A percentile compares a stretch with the other conserved stretches of the same genome.
These are phyloP conservation scores for Gryllus longicercus DNA, from an alignment of 2,888 invertebrate species.

Conservation along the genomic window DNA sequence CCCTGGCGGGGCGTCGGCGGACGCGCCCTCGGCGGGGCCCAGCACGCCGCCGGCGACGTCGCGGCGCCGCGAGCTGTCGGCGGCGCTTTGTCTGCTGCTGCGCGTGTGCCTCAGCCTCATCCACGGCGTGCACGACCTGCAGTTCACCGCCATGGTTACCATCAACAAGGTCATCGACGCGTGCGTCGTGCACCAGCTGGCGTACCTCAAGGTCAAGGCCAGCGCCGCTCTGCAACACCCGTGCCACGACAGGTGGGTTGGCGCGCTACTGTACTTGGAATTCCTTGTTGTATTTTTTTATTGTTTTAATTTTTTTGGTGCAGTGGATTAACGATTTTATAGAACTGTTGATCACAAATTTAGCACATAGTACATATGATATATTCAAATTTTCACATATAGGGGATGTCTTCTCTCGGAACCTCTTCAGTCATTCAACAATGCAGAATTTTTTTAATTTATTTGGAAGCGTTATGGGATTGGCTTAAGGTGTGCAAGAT, in stretches of 20 bases:
- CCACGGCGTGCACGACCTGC: constrained; percentile 56
- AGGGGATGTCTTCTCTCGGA: no score
- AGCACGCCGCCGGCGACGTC: constrained; percentile 30
- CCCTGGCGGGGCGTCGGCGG: constrained; percentile 38
- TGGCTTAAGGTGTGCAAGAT: no score
- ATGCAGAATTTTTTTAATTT: no score
- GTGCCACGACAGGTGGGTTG: constrained; percentile 33
- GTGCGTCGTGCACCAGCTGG: constrained; percentile 47
- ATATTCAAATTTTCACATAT: no score
- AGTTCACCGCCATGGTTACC: constrained; percentile 58
- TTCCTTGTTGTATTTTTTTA: no score
- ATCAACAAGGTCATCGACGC: constrained; percentile 58
- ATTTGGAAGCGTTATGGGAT: no score
- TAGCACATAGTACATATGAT: no score
- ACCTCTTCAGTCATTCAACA: no score
- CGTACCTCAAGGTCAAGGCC: constrained; percentile 42
- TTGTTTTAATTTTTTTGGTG: no score
- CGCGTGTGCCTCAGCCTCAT: constrained; percentile 54
- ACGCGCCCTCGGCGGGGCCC: constrained; percentile 32
- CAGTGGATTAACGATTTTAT: no score
- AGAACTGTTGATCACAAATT: no score
- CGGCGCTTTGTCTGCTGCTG: constrained; percentile 53
- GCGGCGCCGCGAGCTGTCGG: constrained; percentile 44
- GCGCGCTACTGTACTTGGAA: no score
- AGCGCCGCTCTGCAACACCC: constrained; percentile 41